Percentiles rank a stretch among this genome's conserved stretches.
Evolutionary conservation across 1,140 invertebrate genomes (phyloP).

Genomic region (Caenorhabditis brenneri): DNA sequence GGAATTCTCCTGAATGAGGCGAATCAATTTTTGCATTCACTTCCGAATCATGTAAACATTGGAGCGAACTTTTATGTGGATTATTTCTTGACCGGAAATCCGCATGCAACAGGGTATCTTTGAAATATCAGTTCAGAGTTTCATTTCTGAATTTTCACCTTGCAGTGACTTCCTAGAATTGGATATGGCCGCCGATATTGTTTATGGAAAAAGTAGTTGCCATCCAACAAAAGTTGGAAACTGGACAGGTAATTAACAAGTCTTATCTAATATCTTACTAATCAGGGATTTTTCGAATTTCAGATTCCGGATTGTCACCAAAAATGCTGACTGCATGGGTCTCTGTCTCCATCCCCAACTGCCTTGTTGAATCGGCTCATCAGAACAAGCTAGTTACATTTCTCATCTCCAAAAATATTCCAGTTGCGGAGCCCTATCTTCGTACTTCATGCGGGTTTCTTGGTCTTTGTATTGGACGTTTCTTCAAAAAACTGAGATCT

Average conservation of each 20-base stretch:
- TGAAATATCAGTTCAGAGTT: neutral
- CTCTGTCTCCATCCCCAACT: slow-evolving; percentile 48
- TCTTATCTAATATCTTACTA: too few relatives aligned
- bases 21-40: slow-evolving; percentile 59
- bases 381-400: slow-evolving; percentile 27
- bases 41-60: slow-evolving; percentile 61
- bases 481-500: slow-evolving; percentile 49
- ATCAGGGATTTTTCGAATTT: neutral
- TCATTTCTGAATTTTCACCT: neutral
- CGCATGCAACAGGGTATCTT: slow-evolving; percentile 56
- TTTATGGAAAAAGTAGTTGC: slow-evolving; percentile 40
- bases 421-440: slow-evolving; percentile 39
- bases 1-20: slow-evolving; percentile 60
- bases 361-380: slow-evolving; percentile 49
- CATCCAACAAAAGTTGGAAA: neutral
- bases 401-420: slow-evolving; percentile 46
- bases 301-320: neutral
- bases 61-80: slow-evolving; percentile 61
- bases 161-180: slow-evolving; percentile 25
- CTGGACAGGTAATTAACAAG: slow-evolving; percentile 21
- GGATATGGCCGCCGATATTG: slow-evolving; percentile 33
- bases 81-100: slow-evolving; percentile 61
- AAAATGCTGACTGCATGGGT: slow-evolving; percentile 50
- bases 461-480: slow-evolving; percentile 42
- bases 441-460: slow-evolving; percentile 43